phyloP scores from a whole-genome alignment of 2,113 vertebrate genomes.

The Clarias batrachus region DNA sequence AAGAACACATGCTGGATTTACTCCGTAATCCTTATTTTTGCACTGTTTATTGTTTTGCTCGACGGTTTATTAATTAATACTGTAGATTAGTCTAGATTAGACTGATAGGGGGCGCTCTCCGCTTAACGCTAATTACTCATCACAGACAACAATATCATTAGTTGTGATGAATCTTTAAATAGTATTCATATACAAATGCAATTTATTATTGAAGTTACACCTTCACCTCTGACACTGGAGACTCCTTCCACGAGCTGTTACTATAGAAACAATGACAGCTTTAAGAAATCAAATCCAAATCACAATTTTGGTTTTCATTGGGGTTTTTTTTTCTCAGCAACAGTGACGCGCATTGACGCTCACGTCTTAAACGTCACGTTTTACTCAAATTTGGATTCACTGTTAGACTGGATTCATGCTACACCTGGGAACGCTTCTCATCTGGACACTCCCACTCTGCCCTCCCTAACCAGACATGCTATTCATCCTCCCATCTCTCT shows the following conservation, averaged over 20 bases:
- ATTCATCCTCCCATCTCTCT: background rate
- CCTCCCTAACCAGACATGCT: conserved; percentile 13
- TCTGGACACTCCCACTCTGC: conserved; percentile 7
- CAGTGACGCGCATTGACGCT: background rate
- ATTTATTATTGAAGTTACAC: background rate
- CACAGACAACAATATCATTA: background rate
- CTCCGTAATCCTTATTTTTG: background rate
- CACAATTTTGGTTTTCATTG: background rate
- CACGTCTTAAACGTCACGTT: background rate
- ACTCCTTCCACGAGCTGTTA: background rate
- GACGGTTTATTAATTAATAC: background rate
- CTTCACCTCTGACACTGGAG: background rate
- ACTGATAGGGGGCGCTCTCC: background rate
- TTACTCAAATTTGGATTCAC: background rate
- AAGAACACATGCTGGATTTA: background rate
- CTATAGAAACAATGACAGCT: background rate
- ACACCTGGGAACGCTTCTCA: background rate
- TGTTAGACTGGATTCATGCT: background rate
- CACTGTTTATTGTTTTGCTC: background rate
- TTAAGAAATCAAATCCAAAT: background rate
- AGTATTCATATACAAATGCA: background rate
- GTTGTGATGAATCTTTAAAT: background rate
- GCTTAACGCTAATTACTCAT: background rate
- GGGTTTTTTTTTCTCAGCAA: background rate
- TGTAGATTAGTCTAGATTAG: background rate